Evolutionary conservation across 1,140 invertebrate genomes (phyloP).

Genomic region (Cataglyphis hispanica): DNA sequence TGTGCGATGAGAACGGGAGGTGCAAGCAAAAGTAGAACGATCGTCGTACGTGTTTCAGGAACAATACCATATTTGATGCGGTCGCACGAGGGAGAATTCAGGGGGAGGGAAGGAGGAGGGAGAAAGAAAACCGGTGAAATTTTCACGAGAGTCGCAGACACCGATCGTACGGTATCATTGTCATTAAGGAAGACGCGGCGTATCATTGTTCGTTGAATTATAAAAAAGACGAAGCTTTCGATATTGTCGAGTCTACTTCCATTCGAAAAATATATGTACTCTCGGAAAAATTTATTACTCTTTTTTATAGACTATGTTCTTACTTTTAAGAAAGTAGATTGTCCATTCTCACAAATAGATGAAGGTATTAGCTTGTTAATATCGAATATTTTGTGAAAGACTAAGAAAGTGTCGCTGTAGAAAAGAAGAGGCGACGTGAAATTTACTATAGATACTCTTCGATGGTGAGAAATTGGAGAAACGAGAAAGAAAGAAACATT

Average conservation of each 20-base stretch:
- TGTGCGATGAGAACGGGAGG: conserved; percentile 18
- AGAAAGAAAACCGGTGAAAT: conserved; percentile 57
- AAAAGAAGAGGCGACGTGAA: background rate
- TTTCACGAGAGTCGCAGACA: conserved; percentile 53
- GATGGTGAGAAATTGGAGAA: conserved; percentile 38
- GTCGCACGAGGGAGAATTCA: conserved; percentile 3
- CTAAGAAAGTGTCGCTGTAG: background rate
- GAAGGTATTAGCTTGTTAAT: background rate
- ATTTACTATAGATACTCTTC: conserved; percentile 9
- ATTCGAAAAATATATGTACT: background rate
- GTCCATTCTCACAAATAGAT: background rate
- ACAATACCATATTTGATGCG: conserved; percentile 71
- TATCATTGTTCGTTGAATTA: conserved; percentile 39
- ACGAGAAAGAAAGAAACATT: conserved; percentile 25
- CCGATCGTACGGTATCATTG: background rate
- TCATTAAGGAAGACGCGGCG: background rate
- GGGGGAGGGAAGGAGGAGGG: too few species aligned
- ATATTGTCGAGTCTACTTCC: background rate
- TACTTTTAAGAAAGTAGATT: background rate
- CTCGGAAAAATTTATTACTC: conserved; percentile 23
- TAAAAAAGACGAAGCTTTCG: background rate
- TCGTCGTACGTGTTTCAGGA: conserved; percentile 68
- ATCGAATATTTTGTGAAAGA: background rate
- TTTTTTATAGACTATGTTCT: too few species aligned
- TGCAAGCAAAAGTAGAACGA: conserved; percentile 73